A percentile compares a stretch with the other conserved stretches of the same genome.
phyloP scores from a whole-genome alignment of 2,797 vertebrate genomes.

The Poecilia gillii region DNA sequence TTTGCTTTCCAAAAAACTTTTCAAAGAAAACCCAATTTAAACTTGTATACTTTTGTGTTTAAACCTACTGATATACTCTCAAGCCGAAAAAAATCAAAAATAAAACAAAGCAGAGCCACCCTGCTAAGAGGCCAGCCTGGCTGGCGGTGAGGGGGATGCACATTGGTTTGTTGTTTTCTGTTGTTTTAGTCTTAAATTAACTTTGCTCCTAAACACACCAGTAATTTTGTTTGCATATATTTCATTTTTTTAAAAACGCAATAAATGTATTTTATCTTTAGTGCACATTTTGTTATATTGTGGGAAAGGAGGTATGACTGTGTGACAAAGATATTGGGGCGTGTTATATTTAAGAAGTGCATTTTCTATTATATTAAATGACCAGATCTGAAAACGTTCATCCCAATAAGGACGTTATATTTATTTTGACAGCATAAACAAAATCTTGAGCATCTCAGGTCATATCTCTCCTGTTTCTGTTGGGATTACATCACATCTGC shows the following conservation, averaged over 20 bases:
- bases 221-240: constrained; percentile 40
- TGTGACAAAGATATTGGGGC: background rate
- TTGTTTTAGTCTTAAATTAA: constrained; percentile 17
- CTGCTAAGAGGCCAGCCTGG: constrained; percentile 13
- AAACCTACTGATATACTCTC: constrained; percentile 1
- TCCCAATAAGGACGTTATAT: constrained; percentile 17
- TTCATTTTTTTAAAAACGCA: constrained; percentile 32
- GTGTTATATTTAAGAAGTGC: constrained; percentile 33
- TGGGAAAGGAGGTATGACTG: background rate
- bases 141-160: background rate
- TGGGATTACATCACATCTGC: background rate
- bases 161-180: constrained; percentile 10
- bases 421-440: constrained; percentile 38
- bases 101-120: background rate
- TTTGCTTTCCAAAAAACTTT: constrained; percentile 7
- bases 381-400: constrained; percentile 24
- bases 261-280: constrained; percentile 60
- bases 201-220: constrained; percentile 23
- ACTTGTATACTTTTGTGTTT: constrained; percentile 13
- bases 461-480: constrained; percentile 14
- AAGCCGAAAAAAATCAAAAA: constrained; percentile 11
- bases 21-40: background rate
- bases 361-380: constrained; percentile 32
- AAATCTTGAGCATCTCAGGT: constrained; percentile 22
- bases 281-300: background rate